Evolutionary conservation across 2,113 vertebrate species (phyloP).

Genomic region (Trochalopteron elliotii): DNA sequence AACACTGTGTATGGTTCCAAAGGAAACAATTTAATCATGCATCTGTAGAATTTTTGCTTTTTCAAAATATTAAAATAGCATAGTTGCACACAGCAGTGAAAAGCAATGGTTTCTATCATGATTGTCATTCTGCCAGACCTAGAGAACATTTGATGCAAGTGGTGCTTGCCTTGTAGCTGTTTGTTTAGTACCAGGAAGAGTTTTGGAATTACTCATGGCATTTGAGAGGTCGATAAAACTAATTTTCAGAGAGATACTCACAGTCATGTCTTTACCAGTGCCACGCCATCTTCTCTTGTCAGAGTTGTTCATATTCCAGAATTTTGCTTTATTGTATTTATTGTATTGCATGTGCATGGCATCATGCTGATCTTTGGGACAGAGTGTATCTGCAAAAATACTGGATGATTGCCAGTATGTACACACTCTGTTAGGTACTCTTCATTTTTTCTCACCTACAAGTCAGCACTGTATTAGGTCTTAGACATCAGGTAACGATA

Average conservation of each 20-base stretch:
- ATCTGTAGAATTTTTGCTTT: background rate
- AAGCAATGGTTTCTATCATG: background rate
- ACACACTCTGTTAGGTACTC: background rate
- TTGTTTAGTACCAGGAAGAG: background rate
- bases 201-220: background rate
- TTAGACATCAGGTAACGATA: background rate
- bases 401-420: background rate
- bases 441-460: background rate
- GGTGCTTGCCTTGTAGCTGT: background rate
- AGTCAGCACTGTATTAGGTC: background rate
- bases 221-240: background rate
- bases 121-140: background rate
- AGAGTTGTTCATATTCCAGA: background rate
- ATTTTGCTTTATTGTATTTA: background rate
- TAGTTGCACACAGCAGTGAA: background rate
- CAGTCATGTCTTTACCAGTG: background rate
- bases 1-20: background rate
- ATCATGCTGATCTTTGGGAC: background rate
- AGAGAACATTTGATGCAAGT: background rate
- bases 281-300: fast-evolving
- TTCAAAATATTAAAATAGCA: background rate
- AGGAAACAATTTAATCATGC: background rate
- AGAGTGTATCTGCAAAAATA: background rate
- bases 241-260: background rate
- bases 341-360: too few relatives aligned